phyloP scores from a whole-genome alignment of 2,888 invertebrate species.

The Eupithecia insigniata region DNA sequence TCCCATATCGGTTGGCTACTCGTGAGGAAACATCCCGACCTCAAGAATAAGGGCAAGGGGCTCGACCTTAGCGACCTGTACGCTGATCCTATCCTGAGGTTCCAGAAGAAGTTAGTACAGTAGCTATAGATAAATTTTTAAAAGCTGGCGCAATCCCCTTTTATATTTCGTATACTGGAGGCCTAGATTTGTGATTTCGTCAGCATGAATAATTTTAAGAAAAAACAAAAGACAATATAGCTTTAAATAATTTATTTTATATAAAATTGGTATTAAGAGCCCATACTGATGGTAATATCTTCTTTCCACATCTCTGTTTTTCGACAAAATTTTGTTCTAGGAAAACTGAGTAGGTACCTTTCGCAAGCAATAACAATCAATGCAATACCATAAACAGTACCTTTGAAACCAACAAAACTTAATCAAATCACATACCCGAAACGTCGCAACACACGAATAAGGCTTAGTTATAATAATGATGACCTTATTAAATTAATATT shows the following conservation, averaged over 20 bases:
- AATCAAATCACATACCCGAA: too few species aligned
- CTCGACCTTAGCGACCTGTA: conserved; percentile 93
- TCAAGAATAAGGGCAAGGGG: conserved; percentile 92
- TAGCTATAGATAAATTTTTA: too few species aligned
- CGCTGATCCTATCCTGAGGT: conserved; percentile 91
- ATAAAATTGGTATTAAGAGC: too few species aligned
- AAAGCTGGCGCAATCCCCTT: too few species aligned
- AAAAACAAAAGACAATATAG: too few species aligned
- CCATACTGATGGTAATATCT: too few species aligned
- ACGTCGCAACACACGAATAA: too few species aligned
- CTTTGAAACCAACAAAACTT: neutral
- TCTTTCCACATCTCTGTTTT: too few species aligned
- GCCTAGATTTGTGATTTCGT: too few species aligned
- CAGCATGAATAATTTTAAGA: too few species aligned
- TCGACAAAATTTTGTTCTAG: neutral
- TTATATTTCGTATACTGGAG: too few species aligned
- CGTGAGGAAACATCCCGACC: conserved; percentile 94
- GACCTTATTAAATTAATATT: neutral
- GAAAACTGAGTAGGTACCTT: neutral
- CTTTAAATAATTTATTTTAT: too few species aligned
- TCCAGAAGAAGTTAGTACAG: conserved; percentile 92
- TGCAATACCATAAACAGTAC: neutral
- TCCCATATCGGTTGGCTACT: conserved; percentile 98
- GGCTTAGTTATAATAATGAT: neutral
- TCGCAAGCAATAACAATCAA: neutral